Percentiles rank a stretch among this genome's conserved stretches.
These are phyloP conservation scores for Reinhardtius hippoglossoides DNA, from an alignment of 2,113 vertebrate genomes.

Conservation along the genomic window DNA sequence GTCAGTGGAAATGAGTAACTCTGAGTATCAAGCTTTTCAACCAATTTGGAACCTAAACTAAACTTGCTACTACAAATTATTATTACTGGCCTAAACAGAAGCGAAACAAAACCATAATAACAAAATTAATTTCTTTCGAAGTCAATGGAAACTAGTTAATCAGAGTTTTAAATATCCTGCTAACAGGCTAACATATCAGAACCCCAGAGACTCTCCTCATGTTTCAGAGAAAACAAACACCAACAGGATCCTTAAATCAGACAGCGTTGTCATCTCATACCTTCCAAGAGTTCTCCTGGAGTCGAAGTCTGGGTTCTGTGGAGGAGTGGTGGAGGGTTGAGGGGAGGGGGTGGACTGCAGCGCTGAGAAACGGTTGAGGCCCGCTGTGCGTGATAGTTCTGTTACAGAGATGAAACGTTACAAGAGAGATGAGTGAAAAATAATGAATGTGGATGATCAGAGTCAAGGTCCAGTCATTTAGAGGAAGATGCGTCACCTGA, in stretches of 20 bases:
- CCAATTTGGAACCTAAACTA: no score
- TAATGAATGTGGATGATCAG: not conserved
- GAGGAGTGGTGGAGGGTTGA: conserved; percentile 80
- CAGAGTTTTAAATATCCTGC: no score
- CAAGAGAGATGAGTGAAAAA: not conserved
- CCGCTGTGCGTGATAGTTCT: conserved; percentile 91
- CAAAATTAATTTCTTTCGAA: no score
- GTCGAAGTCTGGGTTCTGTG: conserved; percentile 87
- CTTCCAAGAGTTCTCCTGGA: conserved; percentile 89
- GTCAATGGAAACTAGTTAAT: not conserved
- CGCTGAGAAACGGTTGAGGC: conserved; percentile 94
- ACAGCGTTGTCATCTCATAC: conserved; percentile 68
- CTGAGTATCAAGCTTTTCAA: no score
- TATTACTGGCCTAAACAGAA: no score
- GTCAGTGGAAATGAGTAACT: no score
- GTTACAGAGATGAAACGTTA: conserved; percentile 12
- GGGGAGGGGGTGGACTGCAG: conserved; percentile 85
- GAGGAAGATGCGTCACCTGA: no score
- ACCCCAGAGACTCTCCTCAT: no score
- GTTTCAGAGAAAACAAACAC: not conserved
- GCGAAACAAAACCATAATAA: no score
- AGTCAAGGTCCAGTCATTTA: no score
- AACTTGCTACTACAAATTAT: no score
- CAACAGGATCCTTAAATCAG: not conserved
- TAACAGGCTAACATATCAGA: no score